These are phyloP conservation scores for Amblyornis subalaris DNA, from an alignment of 2,113 vertebrate species.

Conservation along the genomic window DNA sequence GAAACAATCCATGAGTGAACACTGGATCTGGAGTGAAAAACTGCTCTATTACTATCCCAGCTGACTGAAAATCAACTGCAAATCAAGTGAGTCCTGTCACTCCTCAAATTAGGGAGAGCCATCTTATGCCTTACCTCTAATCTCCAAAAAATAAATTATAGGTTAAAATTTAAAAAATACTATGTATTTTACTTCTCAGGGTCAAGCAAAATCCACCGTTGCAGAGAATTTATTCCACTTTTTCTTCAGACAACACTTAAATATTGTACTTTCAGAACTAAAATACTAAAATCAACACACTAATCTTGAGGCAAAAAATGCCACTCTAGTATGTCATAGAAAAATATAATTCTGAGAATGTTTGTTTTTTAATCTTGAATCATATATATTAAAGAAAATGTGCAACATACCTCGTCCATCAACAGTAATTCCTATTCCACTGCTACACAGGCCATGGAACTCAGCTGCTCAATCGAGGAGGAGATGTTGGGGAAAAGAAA, in stretches of 20 bases:
- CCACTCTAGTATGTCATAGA: neutral
- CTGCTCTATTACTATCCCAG: neutral
- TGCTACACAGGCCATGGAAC: constrained; percentile 77
- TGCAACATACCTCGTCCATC: constrained; percentile 76
- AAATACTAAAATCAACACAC: neutral
- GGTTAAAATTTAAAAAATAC: neutral
- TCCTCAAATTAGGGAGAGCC: neutral
- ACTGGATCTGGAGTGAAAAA: neutral
- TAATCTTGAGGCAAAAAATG: neutral
- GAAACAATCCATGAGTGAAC: neutral
- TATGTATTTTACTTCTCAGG: neutral
- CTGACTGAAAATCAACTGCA: neutral
- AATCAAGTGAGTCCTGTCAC: neutral
- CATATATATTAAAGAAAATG: neutral
- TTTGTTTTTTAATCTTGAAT: neutral
- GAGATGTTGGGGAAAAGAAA: neutral
- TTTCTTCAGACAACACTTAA: neutral
- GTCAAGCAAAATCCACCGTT: neutral
- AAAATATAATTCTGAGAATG: neutral
- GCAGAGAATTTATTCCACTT: neutral
- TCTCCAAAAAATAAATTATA: neutral
- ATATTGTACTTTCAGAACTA: neutral
- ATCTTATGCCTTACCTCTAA: neutral
- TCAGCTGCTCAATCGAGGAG: constrained; percentile 59
- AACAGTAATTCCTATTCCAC: constrained; percentile 77